These are phyloP conservation scores for Lasioglossum baleicum DNA, from an alignment of 1,140 invertebrate genomes.

Conservation along the genomic window DNA sequence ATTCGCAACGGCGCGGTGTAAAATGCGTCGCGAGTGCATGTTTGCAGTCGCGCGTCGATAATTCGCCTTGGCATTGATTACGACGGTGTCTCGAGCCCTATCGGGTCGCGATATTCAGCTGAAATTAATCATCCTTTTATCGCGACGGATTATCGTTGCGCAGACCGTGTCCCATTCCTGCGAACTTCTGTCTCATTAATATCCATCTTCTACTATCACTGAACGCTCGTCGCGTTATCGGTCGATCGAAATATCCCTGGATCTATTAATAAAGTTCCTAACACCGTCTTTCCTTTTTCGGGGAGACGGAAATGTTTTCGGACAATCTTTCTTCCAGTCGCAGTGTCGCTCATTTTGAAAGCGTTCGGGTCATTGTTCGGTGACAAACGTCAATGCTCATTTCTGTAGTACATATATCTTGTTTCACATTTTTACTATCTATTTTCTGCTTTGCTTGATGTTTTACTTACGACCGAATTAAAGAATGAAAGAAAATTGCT, in stretches of 20 bases:
- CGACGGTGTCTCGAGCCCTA: neutral
- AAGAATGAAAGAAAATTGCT: neutral
- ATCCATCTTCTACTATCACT: constrained; percentile 5
- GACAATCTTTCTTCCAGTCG: neutral
- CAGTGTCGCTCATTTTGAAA: neutral
- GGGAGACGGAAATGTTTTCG: neutral
- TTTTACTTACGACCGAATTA: neutral
- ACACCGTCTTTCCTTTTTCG: neutral
- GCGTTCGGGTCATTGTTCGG: no score
- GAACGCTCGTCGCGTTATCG: constrained; percentile 8
- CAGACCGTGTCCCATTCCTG: neutral
- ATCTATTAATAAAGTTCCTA: neutral
- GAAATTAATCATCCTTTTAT: constrained; percentile 41
- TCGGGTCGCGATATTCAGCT: constrained; percentile 23
- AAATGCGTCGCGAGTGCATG: neutral
- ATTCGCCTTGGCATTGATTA: constrained; percentile 14
- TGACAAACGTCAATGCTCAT: no score
- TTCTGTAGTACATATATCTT: no score
- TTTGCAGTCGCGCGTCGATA: neutral
- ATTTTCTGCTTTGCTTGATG: neutral
- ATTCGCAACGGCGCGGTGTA: neutral
- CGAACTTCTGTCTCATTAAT: constrained; percentile 10
- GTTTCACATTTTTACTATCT: neutral
- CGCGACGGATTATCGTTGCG: neutral
- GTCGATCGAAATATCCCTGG: neutral